Evolutionary conservation across 2,113 vertebrate genomes (phyloP).

Genomic region (Chitala chitala): DNA sequence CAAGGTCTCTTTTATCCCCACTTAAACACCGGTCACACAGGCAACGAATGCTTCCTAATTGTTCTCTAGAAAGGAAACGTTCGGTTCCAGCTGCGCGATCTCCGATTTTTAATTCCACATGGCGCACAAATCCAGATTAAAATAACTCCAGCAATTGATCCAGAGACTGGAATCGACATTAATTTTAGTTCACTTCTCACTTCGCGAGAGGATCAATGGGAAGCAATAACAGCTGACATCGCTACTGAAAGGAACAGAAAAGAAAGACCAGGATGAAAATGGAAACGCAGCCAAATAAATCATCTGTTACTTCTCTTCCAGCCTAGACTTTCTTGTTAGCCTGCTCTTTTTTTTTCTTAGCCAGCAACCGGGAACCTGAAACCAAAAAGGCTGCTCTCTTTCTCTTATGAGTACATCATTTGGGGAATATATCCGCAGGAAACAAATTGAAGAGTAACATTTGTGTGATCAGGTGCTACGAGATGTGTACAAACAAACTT

Average conservation of each 20-base stretch:
- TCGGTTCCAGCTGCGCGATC: slow-evolving; percentile 67
- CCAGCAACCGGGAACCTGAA: slow-evolving; percentile 73
- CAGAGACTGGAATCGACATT: slow-evolving; percentile 91
- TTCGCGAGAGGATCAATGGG: slow-evolving; percentile 94
- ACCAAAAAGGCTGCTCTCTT: slow-evolving; percentile 58
- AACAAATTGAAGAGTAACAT: slow-evolving; percentile 31
- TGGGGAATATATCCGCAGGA: slow-evolving; percentile 57
- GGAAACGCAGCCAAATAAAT: slow-evolving; percentile 88
- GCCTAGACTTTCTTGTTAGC: slow-evolving; percentile 24
- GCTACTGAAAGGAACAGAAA: slow-evolving; percentile 77
- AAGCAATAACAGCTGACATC: slow-evolving; percentile 96
- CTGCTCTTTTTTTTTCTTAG: slow-evolving; percentile 21
- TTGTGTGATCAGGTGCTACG: slow-evolving; percentile 17
- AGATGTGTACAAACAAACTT: slow-evolving; percentile 1
- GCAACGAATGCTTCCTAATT: slow-evolving; percentile 22
- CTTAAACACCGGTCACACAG: slow-evolving; percentile 1
- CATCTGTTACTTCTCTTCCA: slow-evolving; percentile 79
- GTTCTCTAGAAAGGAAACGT: slow-evolving; percentile 55
- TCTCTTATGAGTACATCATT: slow-evolving; percentile 71
- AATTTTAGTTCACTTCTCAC: slow-evolving; percentile 98
- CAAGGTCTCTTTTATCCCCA: not conserved
- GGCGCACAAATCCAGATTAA: slow-evolving; percentile 87
- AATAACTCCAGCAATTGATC: slow-evolving; percentile 93
- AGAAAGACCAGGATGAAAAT: slow-evolving; percentile 81
- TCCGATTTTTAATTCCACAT: slow-evolving; percentile 80